phyloP scores from a whole-genome alignment of 2,113 vertebrate genomes.

The Anhinga rufa region DNA sequence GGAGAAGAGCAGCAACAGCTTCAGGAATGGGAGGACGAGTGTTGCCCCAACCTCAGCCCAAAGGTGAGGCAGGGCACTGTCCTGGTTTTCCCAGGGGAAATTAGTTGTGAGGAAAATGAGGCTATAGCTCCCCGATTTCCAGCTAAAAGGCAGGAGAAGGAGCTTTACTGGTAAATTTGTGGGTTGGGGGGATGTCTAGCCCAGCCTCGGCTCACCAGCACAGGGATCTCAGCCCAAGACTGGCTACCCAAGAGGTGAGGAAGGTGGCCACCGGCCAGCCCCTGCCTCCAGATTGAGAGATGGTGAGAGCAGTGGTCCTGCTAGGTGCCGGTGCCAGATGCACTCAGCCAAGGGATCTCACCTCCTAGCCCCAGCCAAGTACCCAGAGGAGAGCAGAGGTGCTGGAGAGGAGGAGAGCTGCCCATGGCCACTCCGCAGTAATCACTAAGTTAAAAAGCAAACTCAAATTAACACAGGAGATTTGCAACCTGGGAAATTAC shows the following conservation, averaged over 20 bases:
- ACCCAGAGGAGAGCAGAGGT: background rate
- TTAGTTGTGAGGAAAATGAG: background rate
- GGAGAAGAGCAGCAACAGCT: background rate
- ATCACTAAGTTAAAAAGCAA: background rate
- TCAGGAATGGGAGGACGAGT: rapidly evolving
- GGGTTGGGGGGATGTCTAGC: background rate
- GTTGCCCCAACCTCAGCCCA: rapidly evolving
- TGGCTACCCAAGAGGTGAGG: background rate
- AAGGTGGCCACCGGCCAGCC: background rate
- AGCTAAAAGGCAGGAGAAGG: background rate
- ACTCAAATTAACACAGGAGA: background rate
- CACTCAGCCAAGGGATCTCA: background rate
- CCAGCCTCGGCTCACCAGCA: background rate
- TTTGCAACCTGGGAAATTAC: background rate
- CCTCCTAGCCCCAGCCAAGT: background rate
- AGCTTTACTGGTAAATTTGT: background rate
- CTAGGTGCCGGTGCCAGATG: background rate
- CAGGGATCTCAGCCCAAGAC: background rate
- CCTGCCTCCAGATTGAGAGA: background rate
- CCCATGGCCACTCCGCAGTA: rapidly evolving
- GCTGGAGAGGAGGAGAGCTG: too few relatives aligned
- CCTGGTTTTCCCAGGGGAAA: background rate
- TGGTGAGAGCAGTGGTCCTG: background rate
- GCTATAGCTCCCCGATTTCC: background rate
- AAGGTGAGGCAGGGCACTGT: rapidly evolving